Percentiles rank a stretch among this genome's conserved stretches.
These are phyloP conservation scores for Antechinus flavipes DNA, from an alignment of 2,113 vertebrate species.

Conservation along the genomic window DNA sequence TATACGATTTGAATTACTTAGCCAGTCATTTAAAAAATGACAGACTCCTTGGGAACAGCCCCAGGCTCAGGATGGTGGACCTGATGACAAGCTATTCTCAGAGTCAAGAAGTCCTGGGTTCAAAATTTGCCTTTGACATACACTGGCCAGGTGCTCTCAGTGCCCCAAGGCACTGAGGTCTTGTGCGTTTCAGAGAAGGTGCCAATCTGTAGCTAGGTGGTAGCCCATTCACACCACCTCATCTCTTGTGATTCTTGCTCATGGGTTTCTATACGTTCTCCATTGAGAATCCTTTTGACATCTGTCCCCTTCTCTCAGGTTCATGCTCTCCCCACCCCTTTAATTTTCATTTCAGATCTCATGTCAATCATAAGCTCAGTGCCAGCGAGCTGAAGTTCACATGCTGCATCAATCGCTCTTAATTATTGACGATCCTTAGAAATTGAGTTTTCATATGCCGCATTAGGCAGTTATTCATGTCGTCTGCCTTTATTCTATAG, in stretches of 20 bases:
- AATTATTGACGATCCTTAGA: slow-evolving; percentile 16
- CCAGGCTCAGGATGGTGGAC: no score
- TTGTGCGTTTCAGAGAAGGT: neutral
- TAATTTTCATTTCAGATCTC: slow-evolving; percentile 44
- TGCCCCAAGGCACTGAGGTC: neutral
- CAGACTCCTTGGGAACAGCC: neutral
- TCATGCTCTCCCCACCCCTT: accelerated
- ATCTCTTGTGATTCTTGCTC: neutral
- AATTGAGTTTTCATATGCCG: slow-evolving; percentile 15
- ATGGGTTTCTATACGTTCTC: neutral
- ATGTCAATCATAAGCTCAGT: slow-evolving; percentile 48
- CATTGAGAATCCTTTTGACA: neutral
- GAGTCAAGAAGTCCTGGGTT: neutral
- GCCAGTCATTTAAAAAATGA: neutral
- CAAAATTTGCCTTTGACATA: neutral
- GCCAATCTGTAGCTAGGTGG: neutral
- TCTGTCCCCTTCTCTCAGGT: neutral
- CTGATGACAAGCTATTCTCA: neutral
- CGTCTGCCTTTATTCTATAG: neutral
- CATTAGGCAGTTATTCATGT: neutral
- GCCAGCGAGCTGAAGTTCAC: neutral
- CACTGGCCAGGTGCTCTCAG: neutral
- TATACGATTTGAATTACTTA: neutral
- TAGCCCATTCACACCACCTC: neutral
- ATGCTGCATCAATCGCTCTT: slow-evolving; percentile 25